Conservation (phyloP, 2,113 vertebrate genomes). For the Accipiter virgatus region DNA sequence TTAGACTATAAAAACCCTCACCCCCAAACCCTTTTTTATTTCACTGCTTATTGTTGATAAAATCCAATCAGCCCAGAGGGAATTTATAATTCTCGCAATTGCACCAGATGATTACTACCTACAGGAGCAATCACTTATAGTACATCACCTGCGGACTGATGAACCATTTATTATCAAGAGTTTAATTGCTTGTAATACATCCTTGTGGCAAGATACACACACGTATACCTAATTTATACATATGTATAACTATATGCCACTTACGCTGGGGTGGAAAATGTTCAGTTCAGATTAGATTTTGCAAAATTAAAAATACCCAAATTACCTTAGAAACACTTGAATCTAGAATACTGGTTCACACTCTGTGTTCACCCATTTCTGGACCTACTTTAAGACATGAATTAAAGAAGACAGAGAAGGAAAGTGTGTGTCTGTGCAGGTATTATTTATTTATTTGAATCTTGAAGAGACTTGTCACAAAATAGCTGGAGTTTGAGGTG, state of each 20-base stretch:
- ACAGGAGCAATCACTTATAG: conserved; percentile 70
- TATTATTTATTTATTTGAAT: background rate
- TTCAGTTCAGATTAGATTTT: background rate
- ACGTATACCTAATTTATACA: background rate
- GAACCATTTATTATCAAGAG: conserved; percentile 75
- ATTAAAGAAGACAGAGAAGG: background rate
- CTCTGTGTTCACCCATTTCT: background rate
- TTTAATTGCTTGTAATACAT: conserved; percentile 68
- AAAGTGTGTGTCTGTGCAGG: background rate
- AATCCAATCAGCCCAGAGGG: conserved; percentile 68
- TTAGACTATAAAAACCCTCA: background rate
- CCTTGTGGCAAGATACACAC: conserved; percentile 1
- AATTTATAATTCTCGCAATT: conserved; percentile 68
- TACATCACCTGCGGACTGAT: conserved; percentile 66
- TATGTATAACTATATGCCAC: background rate
- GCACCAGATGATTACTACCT: conserved; percentile 71
- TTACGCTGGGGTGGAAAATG: background rate
- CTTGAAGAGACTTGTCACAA: background rate
- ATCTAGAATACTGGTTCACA: background rate
- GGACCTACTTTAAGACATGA: background rate
- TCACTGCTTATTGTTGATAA: conserved; percentile 31
- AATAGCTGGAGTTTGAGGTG: background rate
- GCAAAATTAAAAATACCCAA: background rate
- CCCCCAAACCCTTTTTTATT: background rate
- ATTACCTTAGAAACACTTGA: background rate